These are phyloP conservation scores for Adelognathus sp. DNA, from an alignment of 2,888 invertebrate species.

Conservation along the genomic window DNA sequence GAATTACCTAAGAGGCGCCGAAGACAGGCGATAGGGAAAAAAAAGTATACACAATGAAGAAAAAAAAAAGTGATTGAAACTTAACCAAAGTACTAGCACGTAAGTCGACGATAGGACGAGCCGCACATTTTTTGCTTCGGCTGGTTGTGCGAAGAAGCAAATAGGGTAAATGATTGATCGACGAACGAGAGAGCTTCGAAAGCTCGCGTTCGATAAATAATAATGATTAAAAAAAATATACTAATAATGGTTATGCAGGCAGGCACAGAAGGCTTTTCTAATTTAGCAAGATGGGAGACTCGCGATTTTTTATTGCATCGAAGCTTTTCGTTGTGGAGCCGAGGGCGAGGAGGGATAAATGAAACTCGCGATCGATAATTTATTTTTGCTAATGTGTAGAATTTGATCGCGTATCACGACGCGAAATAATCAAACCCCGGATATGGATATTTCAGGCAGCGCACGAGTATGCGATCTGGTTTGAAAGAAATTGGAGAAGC, in stretches of 20 bases:
- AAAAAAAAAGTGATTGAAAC: constrained; percentile 61
- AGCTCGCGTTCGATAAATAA: constrained; percentile 27
- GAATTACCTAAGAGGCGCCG: constrained; percentile 52
- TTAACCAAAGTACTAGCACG: constrained; percentile 77
- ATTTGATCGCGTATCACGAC: constrained; percentile 19
- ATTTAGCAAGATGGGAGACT: constrained; percentile 10
- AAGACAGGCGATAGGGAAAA: constrained; percentile 30
- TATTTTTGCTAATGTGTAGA: constrained; percentile 76
- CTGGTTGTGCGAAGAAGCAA: neutral
- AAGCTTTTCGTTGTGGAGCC: constrained; percentile 57
- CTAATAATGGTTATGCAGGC: neutral
- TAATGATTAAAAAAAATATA: constrained; percentile 14
- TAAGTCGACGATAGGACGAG: constrained; percentile 67
- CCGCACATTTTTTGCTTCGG: constrained; percentile 17
- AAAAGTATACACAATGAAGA: constrained; percentile 61
- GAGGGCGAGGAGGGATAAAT: constrained; percentile 52
- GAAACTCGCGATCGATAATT: constrained; percentile 68
- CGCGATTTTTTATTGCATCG: constrained; percentile 24
- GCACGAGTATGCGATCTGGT: neutral
- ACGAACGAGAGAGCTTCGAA: constrained; percentile 8
- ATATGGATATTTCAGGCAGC: constrained; percentile 5
- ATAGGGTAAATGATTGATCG: neutral
- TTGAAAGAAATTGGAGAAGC: neutral
- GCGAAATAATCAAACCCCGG: constrained; percentile 46
- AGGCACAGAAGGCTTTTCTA: constrained; percentile 33